These are phyloP conservation scores for Troides helena DNA, from an alignment of 2,888 invertebrate genomes.

Conservation along the genomic window DNA sequence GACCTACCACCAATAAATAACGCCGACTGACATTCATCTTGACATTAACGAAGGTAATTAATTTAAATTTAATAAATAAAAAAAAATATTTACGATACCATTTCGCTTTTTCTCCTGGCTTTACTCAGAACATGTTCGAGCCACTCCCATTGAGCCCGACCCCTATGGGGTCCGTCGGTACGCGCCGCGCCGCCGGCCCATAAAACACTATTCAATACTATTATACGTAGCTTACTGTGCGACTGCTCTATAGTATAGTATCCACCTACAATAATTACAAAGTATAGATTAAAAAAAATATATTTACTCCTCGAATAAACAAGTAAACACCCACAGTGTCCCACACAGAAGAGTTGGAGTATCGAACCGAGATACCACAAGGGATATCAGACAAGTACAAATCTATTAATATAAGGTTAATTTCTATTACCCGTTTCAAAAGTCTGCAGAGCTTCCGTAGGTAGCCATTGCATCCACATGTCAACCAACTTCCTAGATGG, in stretches of 20 bases:
- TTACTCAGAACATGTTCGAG: constrained; percentile 86
- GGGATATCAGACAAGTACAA: no score
- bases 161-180: constrained; percentile 66
- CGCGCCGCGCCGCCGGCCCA: constrained; percentile 81
- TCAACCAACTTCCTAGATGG: constrained; percentile 84
- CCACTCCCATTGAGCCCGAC: constrained; percentile 90
- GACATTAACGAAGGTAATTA: no score
- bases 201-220: constrained; percentile 93
- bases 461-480: constrained; percentile 92
- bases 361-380: no score
- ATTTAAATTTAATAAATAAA: no score
- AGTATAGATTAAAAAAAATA: background rate
- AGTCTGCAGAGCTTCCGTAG: constrained; percentile 89
- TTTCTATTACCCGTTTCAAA: constrained; percentile 86
- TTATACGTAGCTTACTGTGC: constrained; percentile 88
- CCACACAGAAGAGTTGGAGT: no score
- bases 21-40: no score
- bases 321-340: no score
- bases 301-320: no score
- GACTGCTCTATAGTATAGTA: constrained; percentile 94
- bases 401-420: no score
- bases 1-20: no score
- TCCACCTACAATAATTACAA: constrained; percentile 82
- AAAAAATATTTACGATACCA: constrained; percentile 76
- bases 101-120: constrained; percentile 87